Evolutionary conservation across 1,140 invertebrate species (phyloP), one percentile per base, ranked within the genome.

Genomic region (Piezodorus guildinii): DNA sequence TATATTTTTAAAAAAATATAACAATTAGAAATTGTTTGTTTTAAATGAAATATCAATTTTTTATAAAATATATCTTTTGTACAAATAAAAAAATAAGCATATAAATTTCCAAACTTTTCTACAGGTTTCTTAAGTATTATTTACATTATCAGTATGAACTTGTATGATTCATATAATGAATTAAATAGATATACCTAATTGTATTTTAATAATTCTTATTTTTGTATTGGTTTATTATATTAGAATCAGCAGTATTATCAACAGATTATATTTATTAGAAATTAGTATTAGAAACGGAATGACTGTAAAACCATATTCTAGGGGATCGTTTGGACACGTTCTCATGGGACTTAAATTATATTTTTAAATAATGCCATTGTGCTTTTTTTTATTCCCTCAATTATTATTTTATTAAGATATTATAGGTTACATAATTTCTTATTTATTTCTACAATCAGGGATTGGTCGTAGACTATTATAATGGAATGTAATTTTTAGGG

Each of bases 11-110:
- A 49, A 49, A 49, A 49, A 49, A n/a, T 49, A 49, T 49, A 49
- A 49, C 21, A n/a, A 49, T 49, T 49, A 49, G 46, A 19, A 49
- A 17, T 49, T 17, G 46, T 49, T 49, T 49, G 46, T 17, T 49
- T 49, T 19, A 49, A 49, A 49, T 49, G 17, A 46, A 49, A 49
- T 49, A 49, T 49, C 46, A 49, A 49, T 49, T 49, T 39, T 49
- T 49, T 49, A 49, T 49, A 49, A 49, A 49, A 49, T 49, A 49
- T 49, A 49, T 49, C 46, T 49, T 49, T 49, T 49, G 46, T 49
- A 49, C 46, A 49, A 49, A 21, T 17, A 49, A 49, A 49, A 49
- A n/a, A 49, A 49, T 49, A 49, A 17, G 21, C 46, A 49, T 49
- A 49, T 49, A 49, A 49, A 17, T 49, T 49, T 49, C n/a, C 46